These are phyloP conservation scores for Drosophila trapezifrons DNA, from an alignment of 1,140 invertebrate species.

Conservation along the genomic window DNA sequence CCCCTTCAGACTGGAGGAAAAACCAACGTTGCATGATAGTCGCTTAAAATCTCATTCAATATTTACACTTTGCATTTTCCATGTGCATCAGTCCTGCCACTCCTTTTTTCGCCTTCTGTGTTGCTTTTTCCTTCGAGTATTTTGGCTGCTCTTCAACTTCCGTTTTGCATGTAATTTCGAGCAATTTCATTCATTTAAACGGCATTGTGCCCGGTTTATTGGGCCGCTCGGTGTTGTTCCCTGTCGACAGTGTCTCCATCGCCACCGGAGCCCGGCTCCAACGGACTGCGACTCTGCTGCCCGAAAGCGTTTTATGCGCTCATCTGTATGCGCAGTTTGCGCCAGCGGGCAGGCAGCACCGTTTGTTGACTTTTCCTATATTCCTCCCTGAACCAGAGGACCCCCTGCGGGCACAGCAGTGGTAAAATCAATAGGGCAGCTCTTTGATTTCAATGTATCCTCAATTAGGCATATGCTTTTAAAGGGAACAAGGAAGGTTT, in stretches of 20 bases:
- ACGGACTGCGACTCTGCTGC: conserved; percentile 23
- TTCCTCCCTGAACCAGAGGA: conserved; percentile 24
- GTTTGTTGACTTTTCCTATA: conserved; percentile 63
- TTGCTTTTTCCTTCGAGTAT: conserved; percentile 38
- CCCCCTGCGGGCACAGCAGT: conserved; percentile 14
- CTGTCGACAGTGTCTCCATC: conserved; percentile 11
- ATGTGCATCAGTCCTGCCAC: conserved; percentile 61
- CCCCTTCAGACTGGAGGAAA: neutral
- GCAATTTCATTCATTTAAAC: conserved; percentile 77
- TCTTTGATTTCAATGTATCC: neutral
- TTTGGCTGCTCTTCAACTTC: conserved; percentile 61
- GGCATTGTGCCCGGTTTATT: conserved; percentile 60
- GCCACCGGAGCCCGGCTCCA: conserved; percentile 19
- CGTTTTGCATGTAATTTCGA: conserved; percentile 70
- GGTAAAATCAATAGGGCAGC: neutral
- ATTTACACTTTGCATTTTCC: conserved; percentile 71
- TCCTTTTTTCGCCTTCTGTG: conserved; percentile 1
- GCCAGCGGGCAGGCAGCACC: conserved; percentile 48
- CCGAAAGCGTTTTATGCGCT: conserved; percentile 68
- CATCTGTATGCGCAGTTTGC: conserved; percentile 59
- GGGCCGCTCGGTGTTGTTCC: conserved; percentile 29
- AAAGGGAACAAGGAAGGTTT: no score
- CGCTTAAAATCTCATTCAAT: conserved; percentile 77
- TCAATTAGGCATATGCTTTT: no score
- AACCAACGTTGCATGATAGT: conserved; percentile 68